A percentile compares a stretch with the other conserved stretches of the same genome.
Conservation (phyloP, 2,888 invertebrate species). For the Bembecia ichneumoniformis region DNA sequence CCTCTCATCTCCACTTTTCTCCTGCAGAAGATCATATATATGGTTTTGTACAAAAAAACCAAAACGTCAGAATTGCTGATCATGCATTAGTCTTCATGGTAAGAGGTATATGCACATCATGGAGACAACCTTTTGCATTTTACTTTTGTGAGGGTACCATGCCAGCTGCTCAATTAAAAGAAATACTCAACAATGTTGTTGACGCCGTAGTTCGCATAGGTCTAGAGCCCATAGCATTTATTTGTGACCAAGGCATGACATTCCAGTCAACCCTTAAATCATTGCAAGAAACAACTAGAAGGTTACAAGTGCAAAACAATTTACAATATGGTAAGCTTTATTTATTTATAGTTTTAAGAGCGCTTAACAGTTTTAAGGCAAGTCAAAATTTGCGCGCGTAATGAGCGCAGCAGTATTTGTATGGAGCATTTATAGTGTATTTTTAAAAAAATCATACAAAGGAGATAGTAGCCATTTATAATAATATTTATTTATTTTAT, state of each 20-base stretch:
- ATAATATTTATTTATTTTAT: no score
- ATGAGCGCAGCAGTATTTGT: no score
- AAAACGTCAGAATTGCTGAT: conserved; percentile 2
- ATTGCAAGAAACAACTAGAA: conserved; percentile 10
- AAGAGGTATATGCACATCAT: conserved; percentile 11
- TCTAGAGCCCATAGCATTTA: conserved; percentile 10
- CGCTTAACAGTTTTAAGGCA: no score
- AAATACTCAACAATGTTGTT: conserved; percentile 4
- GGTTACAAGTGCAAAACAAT: conserved; percentile 6
- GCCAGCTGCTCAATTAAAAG: conserved; percentile 4
- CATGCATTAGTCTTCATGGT: conserved; percentile 10
- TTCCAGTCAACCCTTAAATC: conserved; percentile 9
- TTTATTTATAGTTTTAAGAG: background rate
- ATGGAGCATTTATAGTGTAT: no score
- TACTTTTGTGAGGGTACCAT: conserved; percentile 1
- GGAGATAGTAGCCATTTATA: no score
- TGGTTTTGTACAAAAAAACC: background rate
- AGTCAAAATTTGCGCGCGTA: no score
- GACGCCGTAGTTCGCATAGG: conserved; percentile 6
- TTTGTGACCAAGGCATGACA: conserved; percentile 12
- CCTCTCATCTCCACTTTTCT: background rate
- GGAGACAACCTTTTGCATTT: conserved; percentile 8
- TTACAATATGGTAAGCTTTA: conserved; percentile 1
- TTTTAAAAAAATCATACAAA: no score
- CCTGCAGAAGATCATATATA: background rate